Evolutionary conservation across 2,888 invertebrate species (phyloP).

Genomic region (Parnassius smintheus): DNA sequence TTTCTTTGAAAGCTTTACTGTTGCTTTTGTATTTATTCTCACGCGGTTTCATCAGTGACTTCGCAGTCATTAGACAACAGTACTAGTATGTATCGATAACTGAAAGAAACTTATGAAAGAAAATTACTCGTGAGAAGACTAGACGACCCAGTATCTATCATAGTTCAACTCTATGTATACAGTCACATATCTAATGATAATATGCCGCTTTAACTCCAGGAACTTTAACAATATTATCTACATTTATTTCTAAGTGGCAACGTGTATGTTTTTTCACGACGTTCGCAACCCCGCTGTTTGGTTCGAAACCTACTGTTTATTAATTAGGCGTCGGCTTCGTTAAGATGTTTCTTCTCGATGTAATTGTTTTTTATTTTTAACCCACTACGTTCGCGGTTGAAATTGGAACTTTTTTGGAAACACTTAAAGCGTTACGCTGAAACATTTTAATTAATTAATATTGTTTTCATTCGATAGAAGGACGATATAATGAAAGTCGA

Average conservation of each 20-base stretch:
- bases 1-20: conserved; percentile 29
- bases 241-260: conserved; percentile 37
- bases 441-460: conserved; percentile 16
- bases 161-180: conserved; percentile 2
- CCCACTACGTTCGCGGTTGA: conserved; percentile 14
- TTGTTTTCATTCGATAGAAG: conserved; percentile 10
- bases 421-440: conserved; percentile 13
- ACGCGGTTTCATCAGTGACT: conserved; percentile 46
- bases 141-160: conserved; percentile 10
- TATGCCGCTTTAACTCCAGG: conserved; percentile 1
- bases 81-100: conserved; percentile 46
- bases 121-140: no score
- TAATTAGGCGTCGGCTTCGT: conserved; percentile 48
- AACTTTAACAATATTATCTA: neutral
- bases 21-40: conserved; percentile 45
- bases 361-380: conserved; percentile 30
- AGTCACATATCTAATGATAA: neutral
- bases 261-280: conserved; percentile 64
- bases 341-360: conserved; percentile 44
- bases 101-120: conserved; percentile 16
- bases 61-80: conserved; percentile 52
- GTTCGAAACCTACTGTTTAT: conserved; percentile 41
- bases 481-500: conserved; percentile 3
- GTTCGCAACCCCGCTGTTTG: conserved; percentile 51
- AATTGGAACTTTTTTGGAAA: conserved; percentile 13